Percentiles rank a stretch among this genome's conserved stretches.
These are phyloP conservation scores for Hetaerina americana DNA, from an alignment of 1,140 invertebrate genomes.

Conservation along the genomic window DNA sequence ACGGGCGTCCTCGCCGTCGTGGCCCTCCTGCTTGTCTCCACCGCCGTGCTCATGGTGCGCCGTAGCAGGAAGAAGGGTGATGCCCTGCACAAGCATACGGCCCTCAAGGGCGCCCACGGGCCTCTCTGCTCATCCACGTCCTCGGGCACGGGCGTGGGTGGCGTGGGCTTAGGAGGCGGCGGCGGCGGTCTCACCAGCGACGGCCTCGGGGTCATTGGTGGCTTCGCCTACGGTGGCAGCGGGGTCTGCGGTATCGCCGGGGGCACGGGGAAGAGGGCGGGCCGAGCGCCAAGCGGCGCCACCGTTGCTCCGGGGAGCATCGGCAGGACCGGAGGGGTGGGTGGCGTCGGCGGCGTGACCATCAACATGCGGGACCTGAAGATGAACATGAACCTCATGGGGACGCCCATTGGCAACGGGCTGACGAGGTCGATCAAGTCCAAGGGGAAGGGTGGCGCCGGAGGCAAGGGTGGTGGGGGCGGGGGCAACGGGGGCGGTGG, in stretches of 20 bases:
- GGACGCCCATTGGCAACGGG: slow-evolving; percentile 39
- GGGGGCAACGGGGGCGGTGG: slow-evolving; percentile 2
- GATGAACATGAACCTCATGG: slow-evolving; percentile 28
- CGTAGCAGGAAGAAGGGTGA: slow-evolving; percentile 55
- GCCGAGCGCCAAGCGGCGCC: slow-evolving; percentile 28
- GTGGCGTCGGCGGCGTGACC: slow-evolving; percentile 27
- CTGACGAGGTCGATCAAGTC: slow-evolving; percentile 23
- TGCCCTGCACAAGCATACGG: slow-evolving; percentile 45
- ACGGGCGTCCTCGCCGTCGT: slow-evolving; percentile 61
- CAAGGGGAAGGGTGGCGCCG: slow-evolving; percentile 19
- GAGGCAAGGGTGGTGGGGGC: neutral
- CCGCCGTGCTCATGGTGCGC: slow-evolving; percentile 53
- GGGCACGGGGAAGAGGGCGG: neutral
- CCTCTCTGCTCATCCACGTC: slow-evolving; percentile 8
- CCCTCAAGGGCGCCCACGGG: slow-evolving; percentile 22
- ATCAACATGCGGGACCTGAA: slow-evolving; percentile 54
- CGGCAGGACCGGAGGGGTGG: slow-evolving; percentile 1
- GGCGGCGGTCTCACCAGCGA: neutral
- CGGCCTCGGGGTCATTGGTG: neutral
- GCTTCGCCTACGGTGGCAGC: neutral
- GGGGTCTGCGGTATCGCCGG: neutral
- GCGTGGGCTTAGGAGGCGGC: neutral
- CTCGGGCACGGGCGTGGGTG: neutral
- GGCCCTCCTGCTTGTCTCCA: slow-evolving; percentile 49
- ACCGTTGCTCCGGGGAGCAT: slow-evolving; percentile 24